Percentiles rank a stretch among this genome's conserved stretches.
These are phyloP conservation scores for Cephus rjabovi DNA, from an alignment of 2,888 invertebrate species.

Conservation along the genomic window DNA sequence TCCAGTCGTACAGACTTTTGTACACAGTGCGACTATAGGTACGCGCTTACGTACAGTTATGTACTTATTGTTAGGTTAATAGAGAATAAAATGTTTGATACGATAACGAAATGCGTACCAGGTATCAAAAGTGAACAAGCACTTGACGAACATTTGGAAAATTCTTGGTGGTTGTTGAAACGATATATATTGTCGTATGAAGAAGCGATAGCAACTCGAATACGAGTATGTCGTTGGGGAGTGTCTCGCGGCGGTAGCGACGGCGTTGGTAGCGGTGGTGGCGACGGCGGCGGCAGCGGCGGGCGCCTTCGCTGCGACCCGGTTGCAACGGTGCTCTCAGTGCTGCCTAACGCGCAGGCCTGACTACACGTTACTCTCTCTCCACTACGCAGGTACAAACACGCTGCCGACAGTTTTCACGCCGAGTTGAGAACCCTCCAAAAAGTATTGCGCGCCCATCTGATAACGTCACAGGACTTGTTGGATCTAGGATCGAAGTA, in stretches of 20 bases:
- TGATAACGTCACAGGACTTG: not conserved
- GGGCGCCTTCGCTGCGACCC: slow-evolving; percentile 38
- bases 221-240: slow-evolving; percentile 6
- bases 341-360: slow-evolving; percentile 65
- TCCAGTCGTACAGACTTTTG: not conserved
- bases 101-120: not conserved
- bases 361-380: slow-evolving; percentile 49
- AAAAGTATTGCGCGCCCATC: slow-evolving; percentile 4
- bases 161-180: not conserved
- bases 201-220: not conserved
- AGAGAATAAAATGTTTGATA: not conserved
- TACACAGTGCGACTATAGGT: not conserved
- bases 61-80: not conserved
- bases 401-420: slow-evolving; percentile 12
- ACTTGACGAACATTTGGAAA: not conserved
- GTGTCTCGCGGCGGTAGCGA: slow-evolving; percentile 5
- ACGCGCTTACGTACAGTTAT: not conserved
- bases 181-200: not conserved
- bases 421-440: slow-evolving; percentile 16
- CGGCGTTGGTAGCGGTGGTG: not conserved
- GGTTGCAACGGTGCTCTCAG: slow-evolving; percentile 52
- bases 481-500: not conserved
- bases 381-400: slow-evolving; percentile 50
- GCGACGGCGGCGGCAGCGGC: slow-evolving; percentile 9
- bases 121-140: not conserved